Conservation (phyloP, 2,113 vertebrate species). For the Caranx ignobilis region DNA sequence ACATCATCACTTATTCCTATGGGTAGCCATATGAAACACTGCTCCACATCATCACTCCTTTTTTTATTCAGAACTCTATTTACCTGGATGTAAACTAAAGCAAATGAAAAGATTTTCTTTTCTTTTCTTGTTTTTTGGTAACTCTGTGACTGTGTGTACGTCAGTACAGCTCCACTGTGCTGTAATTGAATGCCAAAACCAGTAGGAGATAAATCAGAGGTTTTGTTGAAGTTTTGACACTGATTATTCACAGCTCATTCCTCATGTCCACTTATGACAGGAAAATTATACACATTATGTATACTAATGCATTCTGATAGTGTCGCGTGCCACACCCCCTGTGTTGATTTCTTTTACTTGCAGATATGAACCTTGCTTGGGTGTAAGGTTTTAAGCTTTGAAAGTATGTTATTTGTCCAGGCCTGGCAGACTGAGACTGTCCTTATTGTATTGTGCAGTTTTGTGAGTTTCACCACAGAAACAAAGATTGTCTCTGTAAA, state of each 20-base stretch:
- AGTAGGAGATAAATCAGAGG: conserved; percentile 16
- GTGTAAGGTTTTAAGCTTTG: conserved; percentile 59
- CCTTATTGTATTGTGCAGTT: conserved; percentile 67
- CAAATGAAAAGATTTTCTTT: not conserved
- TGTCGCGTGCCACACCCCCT: not conserved
- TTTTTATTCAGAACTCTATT: not conserved
- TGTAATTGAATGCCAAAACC: conserved; percentile 19
- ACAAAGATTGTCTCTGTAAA: conserved; percentile 34
- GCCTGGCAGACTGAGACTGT: conserved; percentile 65
- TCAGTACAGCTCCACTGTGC: not conserved
- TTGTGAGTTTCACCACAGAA: conserved; percentile 56
- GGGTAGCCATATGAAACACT: not conserved
- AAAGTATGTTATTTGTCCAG: conserved; percentile 70
- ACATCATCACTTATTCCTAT: not conserved
- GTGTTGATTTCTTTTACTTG: conserved; percentile 27
- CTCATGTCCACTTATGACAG: conserved; percentile 29
- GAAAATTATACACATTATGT: conserved; percentile 50
- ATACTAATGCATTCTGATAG: conserved; percentile 27
- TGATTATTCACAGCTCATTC: conserved; percentile 45
- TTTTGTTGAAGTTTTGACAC: conserved; percentile 28
- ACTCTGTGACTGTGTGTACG: not conserved
- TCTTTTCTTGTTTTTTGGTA: not conserved
- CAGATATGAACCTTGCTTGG: conserved; percentile 17
- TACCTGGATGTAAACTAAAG: not conserved
- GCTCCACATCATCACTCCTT: not conserved